A percentile compares a stretch with the other conserved stretches of the same genome.
phyloP scores from a whole-genome alignment of 1,140 invertebrate genomes.

The Spodoptera litura region DNA sequence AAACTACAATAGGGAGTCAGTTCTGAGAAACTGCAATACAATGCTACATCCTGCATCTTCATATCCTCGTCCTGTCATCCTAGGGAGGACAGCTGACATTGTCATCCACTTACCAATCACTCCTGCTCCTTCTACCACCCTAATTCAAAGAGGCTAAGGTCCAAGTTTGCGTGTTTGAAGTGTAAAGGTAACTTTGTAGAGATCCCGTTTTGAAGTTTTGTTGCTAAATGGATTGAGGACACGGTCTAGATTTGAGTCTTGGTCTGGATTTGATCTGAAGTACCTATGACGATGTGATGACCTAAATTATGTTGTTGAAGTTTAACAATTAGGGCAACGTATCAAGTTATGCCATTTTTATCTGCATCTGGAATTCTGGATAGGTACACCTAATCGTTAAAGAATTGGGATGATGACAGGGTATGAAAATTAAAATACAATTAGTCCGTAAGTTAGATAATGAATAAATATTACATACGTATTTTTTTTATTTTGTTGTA shows the following conservation, averaged over 20 bases:
- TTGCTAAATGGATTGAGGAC: not conserved
- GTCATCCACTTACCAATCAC: not conserved
- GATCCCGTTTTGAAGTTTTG: not conserved
- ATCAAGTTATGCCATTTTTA: too few species aligned
- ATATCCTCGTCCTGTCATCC: slow-evolving; percentile 10
- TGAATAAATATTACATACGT: too few species aligned
- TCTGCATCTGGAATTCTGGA: too few species aligned
- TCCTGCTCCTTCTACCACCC: not conserved
- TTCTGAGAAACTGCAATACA: slow-evolving; percentile 24
- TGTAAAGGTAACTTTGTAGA: not conserved
- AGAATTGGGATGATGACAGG: too few species aligned
- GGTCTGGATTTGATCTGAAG: not conserved
- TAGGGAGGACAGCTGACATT: slow-evolving; percentile 7
- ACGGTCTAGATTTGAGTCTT: not conserved
- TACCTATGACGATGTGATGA: too few species aligned
- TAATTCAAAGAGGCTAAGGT: not conserved
- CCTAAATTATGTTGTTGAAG: too few species aligned
- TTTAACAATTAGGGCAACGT: too few species aligned
- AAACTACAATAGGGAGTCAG: not conserved
- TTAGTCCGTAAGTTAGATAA: too few species aligned
- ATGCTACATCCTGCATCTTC: slow-evolving; percentile 29
- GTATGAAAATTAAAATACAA: too few species aligned
- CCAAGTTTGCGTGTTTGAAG: not conserved
- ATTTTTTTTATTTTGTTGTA: too few species aligned
- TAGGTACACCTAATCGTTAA: too few species aligned